Conservation (phyloP, 2,888 invertebrate genomes). For the Zelleria hepariella region DNA sequence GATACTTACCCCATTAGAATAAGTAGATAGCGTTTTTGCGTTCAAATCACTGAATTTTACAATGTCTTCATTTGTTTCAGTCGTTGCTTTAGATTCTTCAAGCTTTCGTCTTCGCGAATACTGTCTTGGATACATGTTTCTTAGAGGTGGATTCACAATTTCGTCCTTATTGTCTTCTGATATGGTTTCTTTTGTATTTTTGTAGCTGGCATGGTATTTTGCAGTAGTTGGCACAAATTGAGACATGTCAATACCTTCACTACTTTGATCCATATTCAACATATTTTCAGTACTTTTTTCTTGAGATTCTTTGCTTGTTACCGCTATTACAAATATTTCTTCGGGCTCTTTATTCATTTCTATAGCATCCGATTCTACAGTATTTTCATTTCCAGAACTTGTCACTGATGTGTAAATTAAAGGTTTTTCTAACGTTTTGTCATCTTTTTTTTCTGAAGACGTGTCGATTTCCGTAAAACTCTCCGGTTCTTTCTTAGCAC, state of each 20-base stretch:
- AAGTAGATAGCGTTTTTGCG: constrained; percentile 52
- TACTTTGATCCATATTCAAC: constrained; percentile 31
- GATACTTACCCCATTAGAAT: constrained; percentile 59
- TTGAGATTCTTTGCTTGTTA: constrained; percentile 48
- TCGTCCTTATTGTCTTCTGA: constrained; percentile 25
- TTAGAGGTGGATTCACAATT: constrained; percentile 39
- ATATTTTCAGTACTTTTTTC: constrained; percentile 41
- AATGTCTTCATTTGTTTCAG: constrained; percentile 30
- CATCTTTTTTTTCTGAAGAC: constrained; percentile 31
- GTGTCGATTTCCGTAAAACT: constrained; percentile 13
- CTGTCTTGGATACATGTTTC: constrained; percentile 53
- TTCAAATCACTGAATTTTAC: constrained; percentile 44
- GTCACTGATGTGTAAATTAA: constrained; percentile 44
- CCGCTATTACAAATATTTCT: constrained; percentile 41
- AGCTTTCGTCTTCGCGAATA: constrained; percentile 31
- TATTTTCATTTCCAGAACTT: constrained; percentile 20
- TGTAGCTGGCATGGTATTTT: constrained; percentile 55
- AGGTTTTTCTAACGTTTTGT: constrained; percentile 38
- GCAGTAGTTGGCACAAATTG: constrained; percentile 32
- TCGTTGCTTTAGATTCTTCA: constrained; percentile 18
- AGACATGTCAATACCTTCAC: constrained; percentile 29
- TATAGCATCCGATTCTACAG: constrained; percentile 12
- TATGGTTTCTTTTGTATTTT: constrained; percentile 28
- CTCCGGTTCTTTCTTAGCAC: constrained; percentile 19
- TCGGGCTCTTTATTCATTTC: constrained; percentile 23